Evolutionary conservation across 2,113 vertebrate species (phyloP).

Genomic region (Eptesicus fuscus): DNA sequence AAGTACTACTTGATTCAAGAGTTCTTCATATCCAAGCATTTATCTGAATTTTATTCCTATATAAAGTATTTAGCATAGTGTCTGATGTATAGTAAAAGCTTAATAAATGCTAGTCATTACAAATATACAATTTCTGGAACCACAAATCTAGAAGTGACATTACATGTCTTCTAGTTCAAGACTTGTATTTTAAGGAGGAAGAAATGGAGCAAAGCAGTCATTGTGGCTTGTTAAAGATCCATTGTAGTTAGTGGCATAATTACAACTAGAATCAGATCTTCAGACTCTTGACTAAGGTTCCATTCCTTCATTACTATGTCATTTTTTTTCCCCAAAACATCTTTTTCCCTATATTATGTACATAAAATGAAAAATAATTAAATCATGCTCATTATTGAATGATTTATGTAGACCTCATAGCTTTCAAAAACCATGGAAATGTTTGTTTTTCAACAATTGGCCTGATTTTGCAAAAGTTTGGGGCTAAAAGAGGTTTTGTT

Average conservation of each 20-base stretch:
- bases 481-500: neutral
- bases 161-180: neutral
- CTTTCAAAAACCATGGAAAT: neutral
- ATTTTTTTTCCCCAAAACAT: neutral
- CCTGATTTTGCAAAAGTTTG: neutral
- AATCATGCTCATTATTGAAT: neutral
- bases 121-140: neutral
- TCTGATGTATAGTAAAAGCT: neutral
- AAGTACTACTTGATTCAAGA: neutral
- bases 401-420: neutral
- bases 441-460: neutral
- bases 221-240: neutral
- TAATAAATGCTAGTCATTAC: neutral
- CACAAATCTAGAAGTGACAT: neutral
- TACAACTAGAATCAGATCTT: neutral
- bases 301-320: neutral
- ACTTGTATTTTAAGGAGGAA: neutral
- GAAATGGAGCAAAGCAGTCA: neutral
- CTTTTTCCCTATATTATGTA: neutral
- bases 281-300: neutral
- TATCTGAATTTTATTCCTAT: neutral
- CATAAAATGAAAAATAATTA: neutral
- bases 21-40: neutral
- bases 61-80: neutral
- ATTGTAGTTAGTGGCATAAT: neutral